Conservation (phyloP, 2,888 invertebrate genomes). For the Pardosa pseudoannulata region DNA sequence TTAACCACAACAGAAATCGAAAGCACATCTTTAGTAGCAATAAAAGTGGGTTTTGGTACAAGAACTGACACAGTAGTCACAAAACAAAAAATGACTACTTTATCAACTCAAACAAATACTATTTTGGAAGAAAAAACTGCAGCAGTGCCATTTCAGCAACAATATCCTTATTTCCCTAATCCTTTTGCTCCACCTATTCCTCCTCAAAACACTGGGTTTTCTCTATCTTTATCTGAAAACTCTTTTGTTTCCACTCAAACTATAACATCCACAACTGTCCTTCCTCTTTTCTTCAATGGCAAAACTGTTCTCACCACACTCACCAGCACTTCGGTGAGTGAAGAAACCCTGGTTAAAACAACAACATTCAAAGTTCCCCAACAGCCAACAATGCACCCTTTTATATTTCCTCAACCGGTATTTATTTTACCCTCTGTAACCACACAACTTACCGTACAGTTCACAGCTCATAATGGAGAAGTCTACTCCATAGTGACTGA, state of each 20-base stretch:
- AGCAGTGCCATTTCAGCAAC: conserved; percentile 16
- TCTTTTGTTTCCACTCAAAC: conserved; percentile 73
- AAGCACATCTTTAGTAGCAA: conserved; percentile 73
- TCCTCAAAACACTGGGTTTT: conserved; percentile 39
- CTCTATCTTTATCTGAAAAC: conserved; percentile 58
- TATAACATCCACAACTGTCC: conserved; percentile 71
- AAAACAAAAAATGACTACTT: conserved; percentile 72
- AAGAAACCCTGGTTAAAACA: conserved; percentile 73
- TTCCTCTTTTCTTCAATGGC: conserved; percentile 74
- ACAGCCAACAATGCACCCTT: conserved; percentile 58
- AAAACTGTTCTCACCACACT: conserved; percentile 74
- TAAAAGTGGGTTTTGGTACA: conserved; percentile 74
- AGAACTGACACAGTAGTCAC: conserved; percentile 74
- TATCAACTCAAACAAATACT: conserved; percentile 71
- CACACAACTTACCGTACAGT: conserved; percentile 73
- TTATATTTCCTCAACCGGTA: conserved; percentile 65
- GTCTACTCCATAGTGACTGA: conserved; percentile 73
- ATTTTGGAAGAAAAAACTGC: conserved; percentile 44
- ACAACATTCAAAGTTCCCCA: conserved; percentile 71
- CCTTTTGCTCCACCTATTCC: conserved; percentile 56
- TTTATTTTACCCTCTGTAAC: conserved; percentile 72
- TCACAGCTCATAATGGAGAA: conserved; percentile 74
- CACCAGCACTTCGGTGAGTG: conserved; percentile 71
- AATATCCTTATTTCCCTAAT: conserved; percentile 51
- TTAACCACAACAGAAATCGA: conserved; percentile 73